Conservation (phyloP, 1,140 invertebrate genomes). For the Zaprionus davidi region DNA sequence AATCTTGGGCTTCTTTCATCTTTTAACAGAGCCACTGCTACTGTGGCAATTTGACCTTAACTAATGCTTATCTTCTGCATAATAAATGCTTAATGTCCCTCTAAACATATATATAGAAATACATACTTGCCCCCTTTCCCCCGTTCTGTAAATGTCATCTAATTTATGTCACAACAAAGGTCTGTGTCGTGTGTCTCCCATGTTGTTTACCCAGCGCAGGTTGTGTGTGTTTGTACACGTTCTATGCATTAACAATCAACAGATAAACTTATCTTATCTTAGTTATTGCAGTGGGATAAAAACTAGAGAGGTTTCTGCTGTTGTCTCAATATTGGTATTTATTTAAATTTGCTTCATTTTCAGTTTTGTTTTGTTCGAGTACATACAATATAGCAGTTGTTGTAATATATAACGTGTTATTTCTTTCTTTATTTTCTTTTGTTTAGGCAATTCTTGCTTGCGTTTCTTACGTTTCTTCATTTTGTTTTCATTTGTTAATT, state of each 20-base stretch:
- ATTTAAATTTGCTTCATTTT: constrained; percentile 74
- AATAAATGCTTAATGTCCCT: neutral
- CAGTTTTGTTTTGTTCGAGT: constrained; percentile 69
- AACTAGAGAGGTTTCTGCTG: constrained; percentile 42
- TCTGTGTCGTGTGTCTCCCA: neutral
- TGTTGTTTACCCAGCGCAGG: constrained; percentile 43
- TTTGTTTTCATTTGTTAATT: constrained; percentile 56
- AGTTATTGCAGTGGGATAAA: constrained; percentile 20
- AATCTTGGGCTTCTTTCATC: no score
- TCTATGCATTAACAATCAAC: constrained; percentile 68
- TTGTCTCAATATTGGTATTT: constrained; percentile 79
- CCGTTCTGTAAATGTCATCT: neutral
- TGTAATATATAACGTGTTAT: constrained; percentile 79
- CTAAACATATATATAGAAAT: neutral
- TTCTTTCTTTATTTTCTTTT: constrained; percentile 34
- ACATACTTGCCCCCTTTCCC: neutral
- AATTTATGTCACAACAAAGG: constrained; percentile 11
- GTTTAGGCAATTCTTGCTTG: neutral
- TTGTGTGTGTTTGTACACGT: constrained; percentile 71
- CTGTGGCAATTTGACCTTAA: neutral
- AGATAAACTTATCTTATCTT: constrained; percentile 58
- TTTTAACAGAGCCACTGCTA: no score
- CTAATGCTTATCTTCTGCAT: neutral
- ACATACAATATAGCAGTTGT: constrained; percentile 80
- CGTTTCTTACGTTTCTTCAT: neutral